phyloP scores from a whole-genome alignment of 2,888 invertebrate genomes.

The Trichacis sp. region DNA sequence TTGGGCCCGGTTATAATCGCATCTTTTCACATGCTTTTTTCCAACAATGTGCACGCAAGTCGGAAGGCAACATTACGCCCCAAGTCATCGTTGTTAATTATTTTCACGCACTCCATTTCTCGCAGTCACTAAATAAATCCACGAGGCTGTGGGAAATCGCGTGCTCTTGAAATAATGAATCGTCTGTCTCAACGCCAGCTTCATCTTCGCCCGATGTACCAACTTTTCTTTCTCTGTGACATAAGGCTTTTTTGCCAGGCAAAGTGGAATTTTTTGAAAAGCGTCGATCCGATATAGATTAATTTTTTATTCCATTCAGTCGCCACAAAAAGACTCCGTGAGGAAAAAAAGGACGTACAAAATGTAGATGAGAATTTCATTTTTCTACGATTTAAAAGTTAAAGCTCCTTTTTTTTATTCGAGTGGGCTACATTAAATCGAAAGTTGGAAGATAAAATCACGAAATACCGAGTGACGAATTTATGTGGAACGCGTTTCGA shows the following conservation, averaged over 20 bases:
- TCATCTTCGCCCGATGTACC: neutral
- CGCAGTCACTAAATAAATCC: conserved; percentile 7
- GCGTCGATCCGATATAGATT: neutral
- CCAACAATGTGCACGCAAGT: neutral
- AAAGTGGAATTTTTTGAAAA: too few relatives aligned
- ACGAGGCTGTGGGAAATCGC: neutral
- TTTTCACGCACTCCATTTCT: conserved; percentile 17
- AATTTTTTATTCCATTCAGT: too few relatives aligned
- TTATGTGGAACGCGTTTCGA: too few relatives aligned
- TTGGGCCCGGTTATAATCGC: neutral
- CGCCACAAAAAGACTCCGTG: too few relatives aligned
- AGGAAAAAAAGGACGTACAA: neutral
- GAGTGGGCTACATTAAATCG: too few relatives aligned
- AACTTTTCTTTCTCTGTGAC: neutral
- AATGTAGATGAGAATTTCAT: too few relatives aligned
- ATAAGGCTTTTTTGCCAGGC: neutral
- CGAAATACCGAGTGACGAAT: too few relatives aligned
- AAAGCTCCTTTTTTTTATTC: too few relatives aligned
- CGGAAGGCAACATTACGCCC: conserved; percentile 3
- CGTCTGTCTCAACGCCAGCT: neutral
- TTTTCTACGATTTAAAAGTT: too few relatives aligned
- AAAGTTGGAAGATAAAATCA: neutral
- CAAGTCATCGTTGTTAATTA: conserved; percentile 23
- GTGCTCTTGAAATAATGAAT: neutral
- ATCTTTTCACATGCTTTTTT: neutral